Evolutionary conservation across 2,113 vertebrate species (phyloP).

Genomic region (Dendropsophus ebraccatus): DNA sequence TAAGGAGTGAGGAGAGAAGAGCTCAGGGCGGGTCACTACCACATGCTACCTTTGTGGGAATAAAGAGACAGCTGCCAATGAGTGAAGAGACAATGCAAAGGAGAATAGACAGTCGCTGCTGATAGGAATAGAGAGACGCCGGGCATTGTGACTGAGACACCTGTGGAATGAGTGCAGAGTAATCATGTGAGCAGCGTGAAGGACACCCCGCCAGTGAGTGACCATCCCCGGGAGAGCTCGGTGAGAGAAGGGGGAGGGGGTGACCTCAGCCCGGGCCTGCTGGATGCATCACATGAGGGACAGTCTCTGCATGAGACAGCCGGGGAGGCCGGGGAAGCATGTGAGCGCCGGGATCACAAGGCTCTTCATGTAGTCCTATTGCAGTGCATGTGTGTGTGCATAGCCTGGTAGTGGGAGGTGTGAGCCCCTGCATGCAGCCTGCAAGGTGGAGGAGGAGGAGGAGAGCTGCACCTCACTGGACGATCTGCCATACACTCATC

Average conservation of each 20-base stretch:
- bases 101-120: conserved; percentile 12
- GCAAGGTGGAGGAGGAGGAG: too few species aligned
- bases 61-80: background rate
- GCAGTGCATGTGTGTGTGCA: too few species aligned
- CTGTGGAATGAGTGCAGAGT: conserved; percentile 12
- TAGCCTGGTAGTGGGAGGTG: too few species aligned
- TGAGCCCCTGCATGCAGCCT: too few species aligned
- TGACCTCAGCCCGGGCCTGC: background rate
- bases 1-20: background rate
- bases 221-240: conserved; percentile 5
- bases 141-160: background rate
- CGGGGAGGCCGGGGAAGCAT: background rate
- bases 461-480: too few species aligned
- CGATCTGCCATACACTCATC: too few species aligned
- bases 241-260: background rate
- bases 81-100: conserved; percentile 25
- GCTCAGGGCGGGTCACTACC: too few species aligned
- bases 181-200: conserved; percentile 44
- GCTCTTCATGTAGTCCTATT: too few species aligned
- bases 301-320: background rate
- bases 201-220: background rate
- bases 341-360: background rate
- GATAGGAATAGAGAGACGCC: background rate
- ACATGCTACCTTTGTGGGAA: too few species aligned
- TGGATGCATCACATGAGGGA: conserved; percentile 16